phyloP scores from a whole-genome alignment of 2,113 vertebrate species.

The Passer montanus region DNA sequence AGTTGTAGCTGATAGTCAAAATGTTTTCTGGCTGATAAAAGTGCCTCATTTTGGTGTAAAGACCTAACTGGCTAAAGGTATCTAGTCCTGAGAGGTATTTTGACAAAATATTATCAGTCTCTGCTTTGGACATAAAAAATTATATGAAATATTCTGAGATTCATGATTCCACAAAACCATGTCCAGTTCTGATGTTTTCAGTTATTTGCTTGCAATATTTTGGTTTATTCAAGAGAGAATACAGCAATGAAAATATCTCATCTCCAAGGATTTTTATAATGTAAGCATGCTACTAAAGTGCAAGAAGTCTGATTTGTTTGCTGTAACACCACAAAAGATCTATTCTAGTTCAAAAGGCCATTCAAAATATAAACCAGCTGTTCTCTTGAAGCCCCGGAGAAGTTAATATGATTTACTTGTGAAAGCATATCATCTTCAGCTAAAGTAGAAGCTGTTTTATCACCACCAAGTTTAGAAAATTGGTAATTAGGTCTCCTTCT shows the following conservation, averaged over 20 bases:
- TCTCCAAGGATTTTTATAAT: background rate
- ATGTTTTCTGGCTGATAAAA: background rate
- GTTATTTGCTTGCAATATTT: background rate
- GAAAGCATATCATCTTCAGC: background rate
- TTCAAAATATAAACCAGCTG: conserved; percentile 1
- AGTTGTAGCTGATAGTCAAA: background rate
- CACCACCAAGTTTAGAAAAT: background rate
- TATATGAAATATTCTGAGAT: background rate
- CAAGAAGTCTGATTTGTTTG: conserved; percentile 1
- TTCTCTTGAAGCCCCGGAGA: background rate
- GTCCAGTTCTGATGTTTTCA: background rate
- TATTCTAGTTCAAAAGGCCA: background rate
- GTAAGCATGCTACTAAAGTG: background rate
- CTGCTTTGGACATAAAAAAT: background rate
- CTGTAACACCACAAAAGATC: background rate
- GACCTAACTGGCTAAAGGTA: background rate
- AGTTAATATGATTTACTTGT: background rate
- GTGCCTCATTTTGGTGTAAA: background rate
- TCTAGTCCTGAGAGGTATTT: background rate
- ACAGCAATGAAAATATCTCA: background rate
- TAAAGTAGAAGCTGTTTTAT: background rate
- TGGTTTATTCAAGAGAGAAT: background rate
- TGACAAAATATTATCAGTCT: background rate
- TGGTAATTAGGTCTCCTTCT: background rate
- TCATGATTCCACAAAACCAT: background rate